phyloP scores from a whole-genome alignment of 2,113 vertebrate genomes.

The Tetraodon nigroviridis region DNA sequence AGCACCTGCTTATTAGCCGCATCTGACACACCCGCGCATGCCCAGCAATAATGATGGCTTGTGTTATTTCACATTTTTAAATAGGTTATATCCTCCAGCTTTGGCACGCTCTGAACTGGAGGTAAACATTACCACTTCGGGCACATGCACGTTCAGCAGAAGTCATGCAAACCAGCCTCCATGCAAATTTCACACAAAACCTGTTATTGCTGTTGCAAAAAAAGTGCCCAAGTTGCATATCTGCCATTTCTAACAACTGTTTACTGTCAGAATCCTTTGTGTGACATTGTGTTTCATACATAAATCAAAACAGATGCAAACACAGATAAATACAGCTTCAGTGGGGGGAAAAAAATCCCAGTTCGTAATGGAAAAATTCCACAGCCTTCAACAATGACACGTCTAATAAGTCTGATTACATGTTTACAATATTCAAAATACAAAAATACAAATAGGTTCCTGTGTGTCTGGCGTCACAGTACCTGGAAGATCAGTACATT shows the following conservation, averaged over 20 bases:
- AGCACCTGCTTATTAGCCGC: slow-evolving; percentile 52
- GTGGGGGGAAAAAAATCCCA: slow-evolving; percentile 25
- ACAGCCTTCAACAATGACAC: background rate
- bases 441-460: background rate
- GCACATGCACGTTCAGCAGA: slow-evolving; percentile 5
- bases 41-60: slow-evolving; percentile 13
- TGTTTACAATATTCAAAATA: background rate
- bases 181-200: slow-evolving; percentile 35
- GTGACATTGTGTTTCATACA: background rate
- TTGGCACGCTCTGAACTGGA: slow-evolving; percentile 6
- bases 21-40: slow-evolving; percentile 11
- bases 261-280: background rate
- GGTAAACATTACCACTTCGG: slow-evolving; percentile 4
- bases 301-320: background rate
- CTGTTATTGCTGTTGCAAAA: background rate
- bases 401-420: background rate
- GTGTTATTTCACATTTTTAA: slow-evolving; percentile 15
- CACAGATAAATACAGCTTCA: background rate
- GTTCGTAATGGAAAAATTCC: slow-evolving; percentile 4
- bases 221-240: background rate
- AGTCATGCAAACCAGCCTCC: slow-evolving; percentile 50
- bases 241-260: background rate
- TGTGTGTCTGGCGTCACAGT: background rate
- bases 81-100: slow-evolving; percentile 3
- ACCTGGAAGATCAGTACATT: slow-evolving; percentile 2